These are phyloP conservation scores for Pristionchus maxplancki DNA, from an alignment of 2,888 invertebrate species.

Conservation along the genomic window DNA sequence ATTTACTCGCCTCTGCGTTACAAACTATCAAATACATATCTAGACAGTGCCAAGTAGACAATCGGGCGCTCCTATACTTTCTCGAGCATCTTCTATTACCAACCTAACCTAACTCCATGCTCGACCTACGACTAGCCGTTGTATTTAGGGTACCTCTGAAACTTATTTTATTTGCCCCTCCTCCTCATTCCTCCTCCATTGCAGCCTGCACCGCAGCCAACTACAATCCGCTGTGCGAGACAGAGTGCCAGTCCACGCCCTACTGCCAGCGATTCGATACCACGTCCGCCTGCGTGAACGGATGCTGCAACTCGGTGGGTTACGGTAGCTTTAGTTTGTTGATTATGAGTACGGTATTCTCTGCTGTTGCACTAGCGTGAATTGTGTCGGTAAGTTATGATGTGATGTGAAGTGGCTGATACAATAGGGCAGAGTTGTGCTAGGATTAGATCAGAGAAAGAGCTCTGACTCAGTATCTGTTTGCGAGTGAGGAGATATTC, in stretches of 20 bases:
- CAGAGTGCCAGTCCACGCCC: slow-evolving; percentile 26
- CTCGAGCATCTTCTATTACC: no score
- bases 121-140: no score
- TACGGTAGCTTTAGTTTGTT: not conserved
- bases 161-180: no score
- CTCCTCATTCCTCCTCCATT: not conserved
- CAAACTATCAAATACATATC: no score
- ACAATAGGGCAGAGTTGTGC: not conserved
- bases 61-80: no score
- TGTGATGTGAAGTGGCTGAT: not conserved
- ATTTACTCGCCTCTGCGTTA: no score
- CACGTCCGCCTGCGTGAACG: not conserved
- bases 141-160: no score
- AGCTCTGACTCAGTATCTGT: not conserved
- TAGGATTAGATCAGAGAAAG: not conserved
- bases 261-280: slow-evolving; percentile 37
- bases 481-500: not conserved
- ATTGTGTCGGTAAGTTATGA: no score
- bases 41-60: no score
- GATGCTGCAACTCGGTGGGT: slow-evolving; percentile 40
- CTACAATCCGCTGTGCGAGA: slow-evolving; percentile 34
- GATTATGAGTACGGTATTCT: not conserved
- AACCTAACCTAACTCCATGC: no score
- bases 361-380: no score
- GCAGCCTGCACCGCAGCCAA: slow-evolving; percentile 22